Conservation (phyloP, 2,888 invertebrate species). For the Agrypnus murinus region DNA sequence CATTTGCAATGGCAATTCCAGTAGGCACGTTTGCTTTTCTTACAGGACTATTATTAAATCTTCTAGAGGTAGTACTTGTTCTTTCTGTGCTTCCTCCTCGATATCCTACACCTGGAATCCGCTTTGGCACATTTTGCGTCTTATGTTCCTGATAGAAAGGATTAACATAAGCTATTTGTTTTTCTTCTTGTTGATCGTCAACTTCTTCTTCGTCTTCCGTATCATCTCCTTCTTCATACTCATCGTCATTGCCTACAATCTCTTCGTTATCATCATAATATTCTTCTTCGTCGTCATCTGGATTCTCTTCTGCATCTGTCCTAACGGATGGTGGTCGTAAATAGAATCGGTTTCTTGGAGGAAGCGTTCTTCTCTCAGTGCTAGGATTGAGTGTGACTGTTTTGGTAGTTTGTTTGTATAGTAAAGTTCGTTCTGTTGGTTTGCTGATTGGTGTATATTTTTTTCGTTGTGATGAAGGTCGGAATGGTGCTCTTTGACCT, state of each 20-base stretch:
- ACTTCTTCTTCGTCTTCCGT: slow-evolving; percentile 6
- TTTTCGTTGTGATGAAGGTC: slow-evolving; percentile 19
- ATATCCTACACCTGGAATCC: not conserved
- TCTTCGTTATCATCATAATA: slow-evolving; percentile 36
- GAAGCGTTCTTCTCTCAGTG: not conserved
- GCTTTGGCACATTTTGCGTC: slow-evolving; percentile 17
- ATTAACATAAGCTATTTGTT: not conserved
- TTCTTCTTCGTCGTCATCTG: slow-evolving; percentile 64
- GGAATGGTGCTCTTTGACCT: slow-evolving; percentile 2
- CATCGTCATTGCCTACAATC: slow-evolving; percentile 44
- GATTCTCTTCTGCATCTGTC: slow-evolving; percentile 57
- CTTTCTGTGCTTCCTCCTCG: not conserved
- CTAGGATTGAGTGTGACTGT: not conserved
- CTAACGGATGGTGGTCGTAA: not conserved
- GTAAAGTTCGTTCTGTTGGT: slow-evolving; percentile 17
- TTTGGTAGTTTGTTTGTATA: not conserved
- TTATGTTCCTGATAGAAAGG: slow-evolving; percentile 51
- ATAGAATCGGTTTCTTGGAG: not conserved
- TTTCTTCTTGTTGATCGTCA: slow-evolving; percentile 16
- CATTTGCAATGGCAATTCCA: slow-evolving; percentile 3
- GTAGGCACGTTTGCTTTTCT: slow-evolving; percentile 23
- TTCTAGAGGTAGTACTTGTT: not conserved
- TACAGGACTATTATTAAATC: not conserved
- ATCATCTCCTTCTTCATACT: slow-evolving; percentile 27
- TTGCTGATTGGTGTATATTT: slow-evolving; percentile 25